Evolutionary conservation across 2,888 invertebrate species (phyloP).

Genomic region (Netelia fuscicornis): DNA sequence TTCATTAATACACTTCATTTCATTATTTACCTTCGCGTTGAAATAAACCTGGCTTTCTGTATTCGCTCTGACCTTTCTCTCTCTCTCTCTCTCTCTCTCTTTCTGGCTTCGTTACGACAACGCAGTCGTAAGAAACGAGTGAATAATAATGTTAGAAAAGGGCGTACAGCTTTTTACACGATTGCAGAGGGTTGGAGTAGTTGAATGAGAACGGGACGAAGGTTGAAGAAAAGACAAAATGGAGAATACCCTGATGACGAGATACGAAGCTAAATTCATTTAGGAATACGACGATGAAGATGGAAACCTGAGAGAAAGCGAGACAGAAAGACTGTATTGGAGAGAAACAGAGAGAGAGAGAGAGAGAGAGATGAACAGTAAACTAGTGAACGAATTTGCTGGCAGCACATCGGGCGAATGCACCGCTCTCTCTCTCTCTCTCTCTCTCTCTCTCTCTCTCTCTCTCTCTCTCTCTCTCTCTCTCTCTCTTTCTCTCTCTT

Average conservation of each 20-base stretch:
- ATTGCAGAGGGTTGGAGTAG: neutral
- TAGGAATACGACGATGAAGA: neutral
- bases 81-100: too few species aligned
- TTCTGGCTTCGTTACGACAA: neutral
- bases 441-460: too few species aligned
- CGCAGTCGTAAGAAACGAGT: neutral
- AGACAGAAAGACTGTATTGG: neutral
- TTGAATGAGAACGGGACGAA: neutral
- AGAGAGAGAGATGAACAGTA: constrained; percentile 46
- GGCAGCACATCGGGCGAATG: constrained; percentile 34
- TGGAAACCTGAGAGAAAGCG: neutral
- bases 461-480: too few species aligned
- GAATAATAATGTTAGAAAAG: neutral
- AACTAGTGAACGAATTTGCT: constrained; percentile 56
- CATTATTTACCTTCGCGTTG: neutral
- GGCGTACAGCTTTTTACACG: neutral
- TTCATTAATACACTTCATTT: neutral
- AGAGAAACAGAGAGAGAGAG: constrained; percentile 10
- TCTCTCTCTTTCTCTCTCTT: too few species aligned
- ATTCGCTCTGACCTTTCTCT: neutral
- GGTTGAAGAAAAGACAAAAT: neutral
- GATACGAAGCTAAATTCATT: neutral
- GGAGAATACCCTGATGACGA: neutral
- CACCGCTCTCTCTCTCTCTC: constrained; percentile 13
- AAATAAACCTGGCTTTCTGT: neutral